Evolutionary conservation across 2,113 vertebrate genomes (phyloP), one percentile per base, ranked within the genome.

Genomic region (Aix galericulata): DNA sequence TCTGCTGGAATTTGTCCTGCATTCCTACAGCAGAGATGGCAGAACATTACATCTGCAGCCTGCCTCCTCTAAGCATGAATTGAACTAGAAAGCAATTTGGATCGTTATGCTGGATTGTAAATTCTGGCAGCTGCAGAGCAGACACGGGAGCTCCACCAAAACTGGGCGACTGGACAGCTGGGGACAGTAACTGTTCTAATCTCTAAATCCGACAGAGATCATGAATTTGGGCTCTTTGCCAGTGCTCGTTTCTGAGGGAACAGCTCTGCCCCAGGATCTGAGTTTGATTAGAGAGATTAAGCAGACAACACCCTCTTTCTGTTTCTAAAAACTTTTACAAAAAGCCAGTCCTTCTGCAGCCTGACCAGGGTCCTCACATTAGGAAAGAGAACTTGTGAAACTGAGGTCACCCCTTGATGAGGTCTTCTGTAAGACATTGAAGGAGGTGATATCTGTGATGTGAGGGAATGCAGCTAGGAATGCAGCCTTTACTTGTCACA

Each of bases 281-380:
- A 14, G 58, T 94, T 82, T 73, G 71, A 87, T 96, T 50, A 66
- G 62, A 69, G 82, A 92, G 88, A 92, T 89, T 76, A 79, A 79
- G 74, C 93, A 95, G 69, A 8, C 6, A 2, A 20, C 17, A 11
- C 71, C 46, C 16, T 53, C 72, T 55, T 36, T 52, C 59, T 77
- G 52, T 27, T 90, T 67, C 77, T 64, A 44, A 83, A 17, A 85
- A 79, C 58, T 91, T 67, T 22, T 53, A 13, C 31, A 66, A 87
- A 63, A 29, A 2, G 9, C 32, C 32, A 32, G 50, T 31, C 25
- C 4, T 91, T 66, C 66, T 82, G 44, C 77, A 95, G 81, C 52
- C 69, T 87, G 94, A 18, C n/a, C 55, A 34, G 52, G 50, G 31
- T 73, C 59, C 22, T 55, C 18, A 6, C 5, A 0, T 52, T 60